Evolutionary conservation across 2,888 invertebrate genomes (phyloP).

Genomic region (Ditula angustiorana): DNA sequence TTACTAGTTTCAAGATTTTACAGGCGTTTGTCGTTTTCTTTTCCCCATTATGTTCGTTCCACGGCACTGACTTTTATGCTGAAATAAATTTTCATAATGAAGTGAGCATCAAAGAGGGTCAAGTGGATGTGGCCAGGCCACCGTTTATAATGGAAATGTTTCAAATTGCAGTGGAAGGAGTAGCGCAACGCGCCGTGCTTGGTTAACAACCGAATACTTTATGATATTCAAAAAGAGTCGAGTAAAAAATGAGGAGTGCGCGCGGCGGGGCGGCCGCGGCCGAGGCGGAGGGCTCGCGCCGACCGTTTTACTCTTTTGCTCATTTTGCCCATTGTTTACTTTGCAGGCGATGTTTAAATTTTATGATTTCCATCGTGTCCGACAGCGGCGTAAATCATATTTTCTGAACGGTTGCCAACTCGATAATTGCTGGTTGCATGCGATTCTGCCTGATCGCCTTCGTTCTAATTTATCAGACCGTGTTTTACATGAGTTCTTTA

Average conservation of each 20-base stretch:
- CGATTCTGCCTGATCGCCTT: constrained; percentile 64
- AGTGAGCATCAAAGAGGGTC: constrained; percentile 28
- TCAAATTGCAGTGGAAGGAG: constrained; percentile 36
- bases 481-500: constrained; percentile 49
- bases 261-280: constrained; percentile 57
- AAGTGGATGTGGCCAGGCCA: constrained; percentile 24
- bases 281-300: constrained; percentile 62
- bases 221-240: constrained; percentile 58
- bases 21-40: constrained; percentile 16
- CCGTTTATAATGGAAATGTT: constrained; percentile 34
- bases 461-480: constrained; percentile 62
- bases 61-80: constrained; percentile 2
- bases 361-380: constrained; percentile 79
- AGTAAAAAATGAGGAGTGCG: constrained; percentile 53
- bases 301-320: constrained; percentile 66
- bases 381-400: constrained; percentile 75
- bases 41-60: constrained; percentile 21
- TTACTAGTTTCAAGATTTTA: constrained; percentile 21
- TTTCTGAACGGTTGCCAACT: constrained; percentile 78
- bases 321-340: constrained; percentile 84
- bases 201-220: constrained; percentile 45
- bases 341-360: constrained; percentile 75
- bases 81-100: constrained; percentile 33
- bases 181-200: constrained; percentile 32
- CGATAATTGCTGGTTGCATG: constrained; percentile 67